Conservation (phyloP, 2,888 invertebrate species). For the Coenonympha arcania region DNA sequence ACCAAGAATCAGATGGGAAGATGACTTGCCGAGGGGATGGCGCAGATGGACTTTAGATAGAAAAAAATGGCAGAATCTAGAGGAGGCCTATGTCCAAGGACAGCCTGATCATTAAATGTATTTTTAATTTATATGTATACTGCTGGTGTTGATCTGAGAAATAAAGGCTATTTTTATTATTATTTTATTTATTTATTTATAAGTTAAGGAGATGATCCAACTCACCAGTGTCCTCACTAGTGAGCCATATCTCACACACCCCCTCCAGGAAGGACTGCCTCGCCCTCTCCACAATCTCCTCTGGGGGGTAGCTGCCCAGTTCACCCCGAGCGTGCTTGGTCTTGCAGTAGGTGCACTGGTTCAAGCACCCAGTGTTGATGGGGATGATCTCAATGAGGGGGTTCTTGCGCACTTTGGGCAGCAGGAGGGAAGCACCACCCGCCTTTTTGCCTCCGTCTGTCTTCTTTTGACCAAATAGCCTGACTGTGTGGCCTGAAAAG, state of each 20-base stretch:
- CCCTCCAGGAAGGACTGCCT: constrained; percentile 91
- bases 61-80: too few species aligned
- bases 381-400: constrained; percentile 97
- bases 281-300: constrained; percentile 91
- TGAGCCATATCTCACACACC: constrained; percentile 97
- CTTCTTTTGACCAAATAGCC: constrained; percentile 84
- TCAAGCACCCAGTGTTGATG: constrained; percentile 96
- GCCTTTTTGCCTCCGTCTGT: constrained; percentile 83
- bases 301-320: constrained; percentile 92
- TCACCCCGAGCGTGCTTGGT: constrained; percentile 98
- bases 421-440: constrained; percentile 88
- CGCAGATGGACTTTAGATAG: too few species aligned
- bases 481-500: constrained; percentile 78
- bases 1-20: too few species aligned
- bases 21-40: too few species aligned
- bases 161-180: too few species aligned
- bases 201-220: too few species aligned
- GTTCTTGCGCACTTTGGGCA: constrained; percentile 97
- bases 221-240: constrained; percentile 95
- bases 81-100: too few species aligned
- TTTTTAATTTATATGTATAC: too few species aligned
- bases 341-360: constrained; percentile 99
- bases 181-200: too few species aligned
- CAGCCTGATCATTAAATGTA: too few species aligned
- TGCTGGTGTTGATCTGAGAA: too few species aligned